phyloP scores from a whole-genome alignment of 2,797 vertebrate species.

The Enteromius trimaculatus region DNA sequence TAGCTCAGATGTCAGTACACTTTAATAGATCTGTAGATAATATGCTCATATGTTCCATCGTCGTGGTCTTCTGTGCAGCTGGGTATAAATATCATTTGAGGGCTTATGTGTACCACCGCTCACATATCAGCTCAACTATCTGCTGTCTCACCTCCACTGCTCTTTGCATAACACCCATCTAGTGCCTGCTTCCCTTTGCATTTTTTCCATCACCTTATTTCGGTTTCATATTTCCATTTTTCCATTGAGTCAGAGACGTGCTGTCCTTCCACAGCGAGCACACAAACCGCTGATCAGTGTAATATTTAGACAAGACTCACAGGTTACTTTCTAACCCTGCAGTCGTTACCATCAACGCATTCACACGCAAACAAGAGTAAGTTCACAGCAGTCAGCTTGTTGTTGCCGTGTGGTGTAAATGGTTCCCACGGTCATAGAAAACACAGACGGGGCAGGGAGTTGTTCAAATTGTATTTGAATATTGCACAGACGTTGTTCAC shows the following conservation, averaged over 20 bases:
- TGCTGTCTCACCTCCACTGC: constrained; percentile 34
- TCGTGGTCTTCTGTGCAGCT: constrained; percentile 16
- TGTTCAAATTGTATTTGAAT: background rate
- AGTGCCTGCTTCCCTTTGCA: constrained; percentile 53
- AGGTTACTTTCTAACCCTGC: constrained; percentile 16
- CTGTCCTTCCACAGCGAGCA: background rate
- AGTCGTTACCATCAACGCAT: background rate
- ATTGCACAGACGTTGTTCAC: background rate
- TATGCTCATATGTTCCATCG: constrained; percentile 23
- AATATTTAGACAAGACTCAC: constrained; percentile 14
- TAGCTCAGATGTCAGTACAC: background rate
- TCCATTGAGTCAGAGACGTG: constrained; percentile 62
- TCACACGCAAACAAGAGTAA: background rate
- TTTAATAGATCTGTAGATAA: background rate
- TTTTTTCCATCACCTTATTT: constrained; percentile 72
- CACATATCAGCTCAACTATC: constrained; percentile 66
- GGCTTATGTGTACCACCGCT: constrained; percentile 52
- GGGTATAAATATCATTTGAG: constrained; percentile 13
- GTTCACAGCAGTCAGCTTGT: background rate
- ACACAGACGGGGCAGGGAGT: background rate
- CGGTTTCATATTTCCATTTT: constrained; percentile 72
- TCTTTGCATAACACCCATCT: constrained; percentile 50
- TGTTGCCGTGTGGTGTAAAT: background rate
- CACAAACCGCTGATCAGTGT: constrained; percentile 21
- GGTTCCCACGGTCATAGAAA: constrained; percentile 16